phyloP scores from a whole-genome alignment of 1,140 invertebrate genomes.

The Drosophila ogumai region DNA sequence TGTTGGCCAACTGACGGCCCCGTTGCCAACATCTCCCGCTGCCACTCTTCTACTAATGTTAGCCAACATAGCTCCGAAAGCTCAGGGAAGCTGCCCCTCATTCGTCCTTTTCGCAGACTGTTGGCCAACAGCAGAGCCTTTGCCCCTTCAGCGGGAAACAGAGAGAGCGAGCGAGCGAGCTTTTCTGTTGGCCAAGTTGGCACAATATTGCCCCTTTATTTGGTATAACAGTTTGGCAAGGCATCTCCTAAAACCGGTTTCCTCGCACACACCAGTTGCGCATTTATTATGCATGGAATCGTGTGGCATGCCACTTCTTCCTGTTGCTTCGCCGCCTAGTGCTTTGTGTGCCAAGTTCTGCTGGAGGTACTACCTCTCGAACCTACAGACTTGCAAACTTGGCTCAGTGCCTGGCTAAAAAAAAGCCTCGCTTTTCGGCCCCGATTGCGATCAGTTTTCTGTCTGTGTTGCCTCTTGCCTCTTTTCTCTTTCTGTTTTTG shows the following conservation, averaged over 20 bases:
- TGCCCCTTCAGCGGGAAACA: constrained; percentile 4
- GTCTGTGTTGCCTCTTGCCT: constrained; percentile 42
- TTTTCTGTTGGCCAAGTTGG: constrained; percentile 56
- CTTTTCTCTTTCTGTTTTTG: constrained; percentile 54
- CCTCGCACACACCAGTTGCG: constrained; percentile 83
- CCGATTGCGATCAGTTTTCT: constrained; percentile 69
- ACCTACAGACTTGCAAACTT: constrained; percentile 8
- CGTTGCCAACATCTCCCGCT: background rate
- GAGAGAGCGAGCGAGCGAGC: constrained; percentile 18
- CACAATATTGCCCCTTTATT: constrained; percentile 31
- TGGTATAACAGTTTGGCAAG: constrained; percentile 64
- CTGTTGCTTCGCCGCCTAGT: constrained; percentile 47
- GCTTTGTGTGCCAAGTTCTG: constrained; percentile 34
- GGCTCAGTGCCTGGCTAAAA: constrained; percentile 27
- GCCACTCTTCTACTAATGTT: constrained; percentile 46
- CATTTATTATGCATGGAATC: constrained; percentile 82
- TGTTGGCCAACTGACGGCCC: constrained; percentile 27
- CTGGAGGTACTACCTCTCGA: background rate
- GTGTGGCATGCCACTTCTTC: constrained; percentile 62
- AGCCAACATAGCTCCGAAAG: constrained; percentile 44
- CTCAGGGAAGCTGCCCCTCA: constrained; percentile 33
- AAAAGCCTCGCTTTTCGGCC: constrained; percentile 20
- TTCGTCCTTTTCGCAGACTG: constrained; percentile 44
- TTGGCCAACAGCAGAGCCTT: constrained; percentile 31
- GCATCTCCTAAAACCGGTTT: constrained; percentile 73